These are phyloP conservation scores for Euclidia mi DNA, from an alignment of 2,888 invertebrate genomes.

Conservation along the genomic window DNA sequence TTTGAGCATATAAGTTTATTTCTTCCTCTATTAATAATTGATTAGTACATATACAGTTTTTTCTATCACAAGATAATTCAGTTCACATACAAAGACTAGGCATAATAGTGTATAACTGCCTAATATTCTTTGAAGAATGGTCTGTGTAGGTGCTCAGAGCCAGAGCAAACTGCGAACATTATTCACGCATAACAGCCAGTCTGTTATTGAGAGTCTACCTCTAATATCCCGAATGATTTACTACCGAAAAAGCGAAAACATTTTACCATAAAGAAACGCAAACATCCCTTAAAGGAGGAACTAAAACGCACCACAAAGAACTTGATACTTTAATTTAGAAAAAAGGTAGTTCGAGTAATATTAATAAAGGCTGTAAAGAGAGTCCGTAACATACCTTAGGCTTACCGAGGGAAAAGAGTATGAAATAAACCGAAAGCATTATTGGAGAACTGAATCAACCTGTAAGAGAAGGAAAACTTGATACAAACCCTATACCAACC, in stretches of 20 bases:
- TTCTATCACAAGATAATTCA: neutral
- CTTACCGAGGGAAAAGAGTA: slow-evolving; percentile 4
- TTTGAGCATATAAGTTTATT: no score
- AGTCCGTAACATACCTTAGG: neutral
- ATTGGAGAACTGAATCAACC: slow-evolving; percentile 1
- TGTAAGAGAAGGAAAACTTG: no score
- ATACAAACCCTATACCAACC: no score
- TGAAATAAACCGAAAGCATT: slow-evolving; percentile 3
- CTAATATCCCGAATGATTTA: slow-evolving; percentile 5
- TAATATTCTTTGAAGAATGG: slow-evolving; percentile 9
- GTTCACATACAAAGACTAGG: neutral
- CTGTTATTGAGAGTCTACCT: slow-evolving; percentile 8
- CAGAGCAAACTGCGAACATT: slow-evolving; percentile 8
- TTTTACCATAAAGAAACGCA: neutral
- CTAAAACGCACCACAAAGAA: neutral
- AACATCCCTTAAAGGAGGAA: neutral
- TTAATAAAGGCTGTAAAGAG: slow-evolving; percentile 7
- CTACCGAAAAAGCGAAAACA: neutral
- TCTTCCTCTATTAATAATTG: no score
- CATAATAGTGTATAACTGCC: neutral
- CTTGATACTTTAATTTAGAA: slow-evolving; percentile 2
- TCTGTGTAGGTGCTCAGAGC: slow-evolving; percentile 6
- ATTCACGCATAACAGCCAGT: slow-evolving; percentile 8
- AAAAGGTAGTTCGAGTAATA: slow-evolving; percentile 2
- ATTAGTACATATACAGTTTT: neutral